phyloP scores from a whole-genome alignment of 1,140 invertebrate genomes.

The Nasonia vitripennis region DNA sequence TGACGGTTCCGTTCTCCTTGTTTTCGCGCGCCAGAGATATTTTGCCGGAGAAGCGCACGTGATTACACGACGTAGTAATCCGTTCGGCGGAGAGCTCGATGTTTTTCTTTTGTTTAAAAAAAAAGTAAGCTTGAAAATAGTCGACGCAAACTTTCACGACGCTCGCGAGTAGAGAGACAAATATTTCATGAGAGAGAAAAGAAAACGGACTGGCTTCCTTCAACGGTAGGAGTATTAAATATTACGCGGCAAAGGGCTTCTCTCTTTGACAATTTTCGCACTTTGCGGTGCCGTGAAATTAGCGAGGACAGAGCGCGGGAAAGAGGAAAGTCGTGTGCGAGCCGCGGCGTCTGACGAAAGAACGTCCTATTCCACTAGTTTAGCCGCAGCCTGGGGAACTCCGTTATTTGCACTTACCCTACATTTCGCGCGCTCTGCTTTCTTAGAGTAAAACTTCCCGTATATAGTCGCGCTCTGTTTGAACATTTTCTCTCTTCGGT shows the following conservation, averaged over 20 bases:
- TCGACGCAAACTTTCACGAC: not conserved
- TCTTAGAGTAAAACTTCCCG: slow-evolving; percentile 3
- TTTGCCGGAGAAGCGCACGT: too few relatives aligned
- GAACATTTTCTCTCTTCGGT: not conserved
- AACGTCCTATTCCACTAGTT: slow-evolving; percentile 2
- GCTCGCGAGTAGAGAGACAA: not conserved
- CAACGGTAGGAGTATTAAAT: not conserved
- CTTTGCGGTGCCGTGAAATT: not conserved
- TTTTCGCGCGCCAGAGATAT: not conserved
- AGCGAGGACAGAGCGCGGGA: not conserved
- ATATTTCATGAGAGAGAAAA: not conserved
- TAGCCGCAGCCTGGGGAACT: not conserved
- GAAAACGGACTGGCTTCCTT: not conserved
- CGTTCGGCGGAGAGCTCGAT: not conserved
- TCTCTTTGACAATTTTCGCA: slow-evolving; percentile 12
- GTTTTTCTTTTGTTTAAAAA: not conserved
- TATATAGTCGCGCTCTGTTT: not conserved
- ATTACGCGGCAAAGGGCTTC: not conserved
- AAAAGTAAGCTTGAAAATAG: not conserved
- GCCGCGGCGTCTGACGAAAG: slow-evolving; percentile 6
- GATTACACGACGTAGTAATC: not conserved
- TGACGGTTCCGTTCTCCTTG: not conserved
- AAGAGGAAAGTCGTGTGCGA: not conserved
- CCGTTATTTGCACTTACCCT: slow-evolving; percentile 18
- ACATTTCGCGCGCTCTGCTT: not conserved